These are phyloP conservation scores for Pseudocheirus occidentalis DNA, from an alignment of 2,797 vertebrate genomes.

Conservation along the genomic window DNA sequence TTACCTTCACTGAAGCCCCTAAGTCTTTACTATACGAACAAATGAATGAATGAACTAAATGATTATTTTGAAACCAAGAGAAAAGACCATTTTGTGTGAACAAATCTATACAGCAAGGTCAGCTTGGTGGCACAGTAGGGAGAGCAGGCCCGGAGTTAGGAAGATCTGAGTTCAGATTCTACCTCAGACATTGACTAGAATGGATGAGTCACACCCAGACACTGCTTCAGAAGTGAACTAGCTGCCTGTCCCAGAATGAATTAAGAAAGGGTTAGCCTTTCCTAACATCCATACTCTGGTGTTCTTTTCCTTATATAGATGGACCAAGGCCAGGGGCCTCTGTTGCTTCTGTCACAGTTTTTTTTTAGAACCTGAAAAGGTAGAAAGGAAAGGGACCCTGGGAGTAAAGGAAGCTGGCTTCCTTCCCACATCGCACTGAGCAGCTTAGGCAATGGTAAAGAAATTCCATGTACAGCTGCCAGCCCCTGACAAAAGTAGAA, in stretches of 20 bases:
- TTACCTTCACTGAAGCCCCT: background rate
- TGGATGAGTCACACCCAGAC: background rate
- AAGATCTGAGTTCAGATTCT: background rate
- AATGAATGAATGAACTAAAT: no score
- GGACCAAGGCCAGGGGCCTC: background rate
- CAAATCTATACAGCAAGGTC: no score
- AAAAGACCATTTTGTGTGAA: no score
- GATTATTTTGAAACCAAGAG: no score
- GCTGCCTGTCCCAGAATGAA: background rate
- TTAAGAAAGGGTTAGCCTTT: background rate
- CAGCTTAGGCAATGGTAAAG: background rate
- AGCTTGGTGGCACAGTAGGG: no score
- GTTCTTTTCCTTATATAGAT: background rate
- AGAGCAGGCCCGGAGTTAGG: no score
- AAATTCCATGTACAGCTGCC: background rate
- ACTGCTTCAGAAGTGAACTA: background rate
- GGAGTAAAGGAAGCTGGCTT: background rate
- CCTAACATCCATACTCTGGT: background rate
- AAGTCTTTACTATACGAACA: no score
- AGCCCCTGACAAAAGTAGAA: background rate
- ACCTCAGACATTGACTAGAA: background rate
- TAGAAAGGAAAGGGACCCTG: background rate
- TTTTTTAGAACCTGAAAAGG: background rate
- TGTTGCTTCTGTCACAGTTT: background rate
- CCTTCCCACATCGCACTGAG: background rate